A percentile compares a stretch with the other conserved stretches of the same genome.
These are phyloP conservation scores for Cosmia trapezina DNA, from an alignment of 2,888 invertebrate genomes.

Conservation along the genomic window DNA sequence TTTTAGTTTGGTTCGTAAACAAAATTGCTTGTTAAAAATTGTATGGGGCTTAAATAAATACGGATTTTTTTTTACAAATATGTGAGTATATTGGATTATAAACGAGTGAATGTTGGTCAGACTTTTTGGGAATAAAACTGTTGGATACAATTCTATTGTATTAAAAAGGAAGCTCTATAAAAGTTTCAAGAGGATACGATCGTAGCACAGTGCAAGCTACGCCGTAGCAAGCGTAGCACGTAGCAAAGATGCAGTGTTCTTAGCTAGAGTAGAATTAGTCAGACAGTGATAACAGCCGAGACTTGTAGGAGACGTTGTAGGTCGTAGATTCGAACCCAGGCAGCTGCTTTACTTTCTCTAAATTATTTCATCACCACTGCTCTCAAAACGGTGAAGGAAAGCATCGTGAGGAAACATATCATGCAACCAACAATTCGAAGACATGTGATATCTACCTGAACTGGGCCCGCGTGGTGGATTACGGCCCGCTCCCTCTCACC, in stretches of 20 bases:
- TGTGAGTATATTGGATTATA: not conserved
- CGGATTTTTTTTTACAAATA: not conserved
- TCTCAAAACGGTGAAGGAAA: too few relatives aligned
- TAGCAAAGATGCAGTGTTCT: not conserved
- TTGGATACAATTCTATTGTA: not conserved
- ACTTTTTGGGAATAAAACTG: not conserved
- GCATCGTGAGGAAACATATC: too few relatives aligned
- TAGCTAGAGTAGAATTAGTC: not conserved
- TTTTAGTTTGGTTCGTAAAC: constrained; percentile 23
- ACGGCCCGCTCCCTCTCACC: too few relatives aligned
- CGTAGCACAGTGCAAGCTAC: constrained; percentile 3
- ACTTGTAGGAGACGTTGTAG: too few relatives aligned
- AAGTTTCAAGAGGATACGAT: not conserved
- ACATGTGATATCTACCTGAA: too few relatives aligned
- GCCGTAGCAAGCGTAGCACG: not conserved
- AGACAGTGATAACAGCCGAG: too few relatives aligned
- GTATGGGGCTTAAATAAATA: not conserved
- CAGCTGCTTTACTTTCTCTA: too few relatives aligned
- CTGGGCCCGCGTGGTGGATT: too few relatives aligned
- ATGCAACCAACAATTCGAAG: too few relatives aligned
- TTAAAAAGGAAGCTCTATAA: constrained; percentile 5
- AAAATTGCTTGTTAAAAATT: constrained; percentile 12
- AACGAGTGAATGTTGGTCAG: too few relatives aligned
- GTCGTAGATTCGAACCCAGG: too few relatives aligned
- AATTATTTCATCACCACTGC: too few relatives aligned